A percentile compares a stretch with the other conserved stretches of the same genome.
phyloP scores from a whole-genome alignment of 37 sponge, comb jelly and placozoan species.

The Tethya wilhelma region DNA sequence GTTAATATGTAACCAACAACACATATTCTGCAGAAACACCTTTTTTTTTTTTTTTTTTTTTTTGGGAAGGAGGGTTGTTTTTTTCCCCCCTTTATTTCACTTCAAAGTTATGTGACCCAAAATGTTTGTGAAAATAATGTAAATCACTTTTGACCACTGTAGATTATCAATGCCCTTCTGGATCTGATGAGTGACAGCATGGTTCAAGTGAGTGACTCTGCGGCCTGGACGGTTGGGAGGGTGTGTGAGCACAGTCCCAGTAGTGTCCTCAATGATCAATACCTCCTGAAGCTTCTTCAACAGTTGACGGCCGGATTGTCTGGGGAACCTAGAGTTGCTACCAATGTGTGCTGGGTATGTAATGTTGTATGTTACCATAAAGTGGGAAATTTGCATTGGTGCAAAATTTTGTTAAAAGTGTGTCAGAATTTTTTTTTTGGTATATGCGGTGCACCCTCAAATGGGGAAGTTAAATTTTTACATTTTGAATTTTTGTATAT shows the following conservation, averaged over 20 bases:
- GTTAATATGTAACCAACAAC: neutral
- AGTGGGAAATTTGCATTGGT: too few species aligned
- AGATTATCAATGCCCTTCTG: constrained; percentile 76
- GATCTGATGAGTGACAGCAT: constrained; percentile 74
- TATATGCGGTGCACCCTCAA: too few species aligned
- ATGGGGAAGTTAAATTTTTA: too few species aligned
- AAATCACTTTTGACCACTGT: neutral
- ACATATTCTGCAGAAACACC: neutral
- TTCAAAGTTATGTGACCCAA: neutral
- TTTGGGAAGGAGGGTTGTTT: too few species aligned
- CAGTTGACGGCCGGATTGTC: constrained; percentile 67
- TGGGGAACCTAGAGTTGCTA: constrained; percentile 93
- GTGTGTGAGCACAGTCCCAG: constrained; percentile 91
- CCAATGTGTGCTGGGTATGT: constrained; percentile 96
- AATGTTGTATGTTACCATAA: neutral
- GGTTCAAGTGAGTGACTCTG: constrained; percentile 93
- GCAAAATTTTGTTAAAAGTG: too few species aligned
- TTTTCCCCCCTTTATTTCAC: too few species aligned
- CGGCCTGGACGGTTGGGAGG: constrained; percentile 95
- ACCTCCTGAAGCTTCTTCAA: constrained; percentile 67
- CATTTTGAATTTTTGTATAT: too few species aligned
- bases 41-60: neutral
- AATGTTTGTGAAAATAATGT: neutral
- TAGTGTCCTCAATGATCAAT: constrained; percentile 63
- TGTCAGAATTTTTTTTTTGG: too few species aligned